A percentile compares a stretch with the other conserved stretches of the same genome.
phyloP scores from a whole-genome alignment of 2,888 invertebrate genomes.

The Andrena fulva region DNA sequence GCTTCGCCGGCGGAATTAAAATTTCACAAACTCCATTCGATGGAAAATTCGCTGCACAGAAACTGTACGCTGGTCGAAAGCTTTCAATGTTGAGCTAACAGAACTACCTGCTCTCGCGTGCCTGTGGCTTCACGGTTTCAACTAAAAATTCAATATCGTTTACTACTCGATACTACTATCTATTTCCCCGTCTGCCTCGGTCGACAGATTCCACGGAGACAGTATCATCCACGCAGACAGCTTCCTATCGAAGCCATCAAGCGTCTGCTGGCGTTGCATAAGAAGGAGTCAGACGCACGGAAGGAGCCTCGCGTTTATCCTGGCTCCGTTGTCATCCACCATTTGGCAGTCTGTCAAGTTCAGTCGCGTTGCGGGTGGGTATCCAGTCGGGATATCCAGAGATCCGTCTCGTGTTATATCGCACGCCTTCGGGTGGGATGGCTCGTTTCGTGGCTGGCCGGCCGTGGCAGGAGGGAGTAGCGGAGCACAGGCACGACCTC shows the following conservation, averaged over 20 bases:
- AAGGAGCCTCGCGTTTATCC: not conserved
- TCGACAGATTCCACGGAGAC: not conserved
- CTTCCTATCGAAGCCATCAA: not conserved
- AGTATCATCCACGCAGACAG: not conserved
- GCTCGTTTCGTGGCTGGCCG: constrained; percentile 66
- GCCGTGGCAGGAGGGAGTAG: constrained; percentile 45
- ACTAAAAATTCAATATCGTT: not conserved
- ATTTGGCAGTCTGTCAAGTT: constrained; percentile 34
- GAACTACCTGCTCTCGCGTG: too few species aligned
- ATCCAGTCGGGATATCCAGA: constrained; percentile 26
- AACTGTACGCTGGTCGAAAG: too few species aligned
- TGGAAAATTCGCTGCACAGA: not conserved
- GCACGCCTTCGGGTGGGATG: constrained; percentile 46
- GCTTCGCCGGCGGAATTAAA: not conserved
- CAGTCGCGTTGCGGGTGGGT: constrained; percentile 12
- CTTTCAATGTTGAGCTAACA: too few species aligned
- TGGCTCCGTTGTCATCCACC: not conserved
- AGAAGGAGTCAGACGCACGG: not conserved
- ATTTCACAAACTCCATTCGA: constrained; percentile 8
- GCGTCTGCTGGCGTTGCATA: constrained; percentile 2
- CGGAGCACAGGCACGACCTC: constrained; percentile 73
- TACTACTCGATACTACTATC: not conserved
- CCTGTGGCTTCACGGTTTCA: too few species aligned
- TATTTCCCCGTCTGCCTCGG: not conserved
- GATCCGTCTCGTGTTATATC: constrained; percentile 35